These are phyloP conservation scores for Melanostigma gelatinosum DNA, from an alignment of 2,113 vertebrate species.

Conservation along the genomic window DNA sequence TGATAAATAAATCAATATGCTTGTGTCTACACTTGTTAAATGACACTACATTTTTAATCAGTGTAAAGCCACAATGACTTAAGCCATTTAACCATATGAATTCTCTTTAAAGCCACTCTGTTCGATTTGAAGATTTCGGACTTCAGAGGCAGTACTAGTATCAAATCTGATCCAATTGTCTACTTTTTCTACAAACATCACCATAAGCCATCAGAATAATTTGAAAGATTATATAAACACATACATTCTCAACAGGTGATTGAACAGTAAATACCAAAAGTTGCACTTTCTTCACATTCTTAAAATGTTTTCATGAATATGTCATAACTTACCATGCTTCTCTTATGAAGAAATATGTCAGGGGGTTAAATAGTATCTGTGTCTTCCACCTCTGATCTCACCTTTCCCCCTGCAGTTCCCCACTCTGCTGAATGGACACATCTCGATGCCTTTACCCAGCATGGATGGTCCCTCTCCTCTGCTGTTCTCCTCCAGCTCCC, in stretches of 20 bases:
- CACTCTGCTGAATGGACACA: slow-evolving; percentile 90
- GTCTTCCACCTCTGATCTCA: not conserved
- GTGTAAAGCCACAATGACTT: not conserved
- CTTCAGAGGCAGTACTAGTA: not conserved
- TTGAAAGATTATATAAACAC: not conserved
- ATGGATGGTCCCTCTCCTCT: slow-evolving; percentile 89
- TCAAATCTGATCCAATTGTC: not conserved
- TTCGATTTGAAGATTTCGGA: not conserved
- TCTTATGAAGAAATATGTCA: not conserved
- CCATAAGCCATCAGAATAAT: not conserved
- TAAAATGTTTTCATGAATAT: not conserved
- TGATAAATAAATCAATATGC: not conserved
- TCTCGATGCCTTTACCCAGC: slow-evolving; percentile 88
- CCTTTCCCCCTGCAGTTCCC: slow-evolving; percentile 86
- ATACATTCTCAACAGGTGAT: not conserved
- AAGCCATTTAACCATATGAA: not conserved
- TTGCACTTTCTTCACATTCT: not conserved
- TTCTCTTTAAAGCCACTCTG: not conserved
- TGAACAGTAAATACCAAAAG: not conserved
- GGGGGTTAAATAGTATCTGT: not conserved
- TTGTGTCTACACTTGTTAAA: not conserved
- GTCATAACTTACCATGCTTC: not conserved
- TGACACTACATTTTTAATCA: not conserved
- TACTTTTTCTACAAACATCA: not conserved
- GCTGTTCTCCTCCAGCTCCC: slow-evolving; percentile 88